phyloP scores from a whole-genome alignment of 1,140 invertebrate species.

The Drosophila pectinifera region DNA sequence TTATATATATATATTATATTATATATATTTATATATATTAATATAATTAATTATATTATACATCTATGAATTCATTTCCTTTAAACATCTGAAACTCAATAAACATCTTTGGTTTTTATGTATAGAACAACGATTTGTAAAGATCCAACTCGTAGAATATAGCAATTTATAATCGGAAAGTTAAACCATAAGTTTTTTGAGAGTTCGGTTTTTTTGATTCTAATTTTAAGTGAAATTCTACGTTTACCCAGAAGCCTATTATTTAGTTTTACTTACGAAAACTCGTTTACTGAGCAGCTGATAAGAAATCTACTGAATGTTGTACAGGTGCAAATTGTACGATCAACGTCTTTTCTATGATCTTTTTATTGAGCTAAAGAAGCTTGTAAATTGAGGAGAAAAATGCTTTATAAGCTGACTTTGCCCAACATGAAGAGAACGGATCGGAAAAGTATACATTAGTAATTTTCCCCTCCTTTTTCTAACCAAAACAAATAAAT shows the following conservation, averaged over 20 bases:
- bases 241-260: conserved; percentile 3
- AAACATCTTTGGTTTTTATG: background rate
- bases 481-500: conserved; percentile 13
- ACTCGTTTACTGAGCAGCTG: background rate
- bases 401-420: background rate
- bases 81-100: background rate
- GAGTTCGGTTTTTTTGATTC: background rate
- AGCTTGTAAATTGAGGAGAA: background rate
- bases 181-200: background rate
- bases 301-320: background rate
- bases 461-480: background rate
- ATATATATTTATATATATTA: background rate
- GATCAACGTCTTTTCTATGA: background rate
- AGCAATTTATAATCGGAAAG: background rate
- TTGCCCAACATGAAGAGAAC: background rate
- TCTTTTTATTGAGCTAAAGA: background rate
- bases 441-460: background rate
- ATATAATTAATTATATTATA: background rate
- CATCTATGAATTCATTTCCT: background rate
- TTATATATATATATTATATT: too few relatives aligned
- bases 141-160: background rate
- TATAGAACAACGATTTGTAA: background rate
- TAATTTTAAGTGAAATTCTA: background rate
- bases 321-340: background rate
- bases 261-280: conserved; percentile 12